A percentile compares a stretch with the other conserved stretches of the same genome.
Conservation (phyloP, 2,888 invertebrate genomes). For the Aplocera efformata region DNA sequence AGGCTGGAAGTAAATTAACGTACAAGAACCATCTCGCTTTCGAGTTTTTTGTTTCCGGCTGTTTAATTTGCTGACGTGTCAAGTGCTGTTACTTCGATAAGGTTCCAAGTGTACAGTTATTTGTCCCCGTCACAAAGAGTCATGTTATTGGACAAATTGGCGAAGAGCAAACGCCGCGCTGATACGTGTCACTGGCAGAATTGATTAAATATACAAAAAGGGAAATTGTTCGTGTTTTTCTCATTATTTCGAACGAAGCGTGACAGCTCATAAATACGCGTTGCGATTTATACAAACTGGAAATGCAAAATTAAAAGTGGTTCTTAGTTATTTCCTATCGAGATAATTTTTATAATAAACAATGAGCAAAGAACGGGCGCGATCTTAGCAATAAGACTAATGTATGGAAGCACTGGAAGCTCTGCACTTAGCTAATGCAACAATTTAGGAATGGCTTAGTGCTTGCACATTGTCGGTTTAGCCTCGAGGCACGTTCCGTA, state of each 20-base stretch:
- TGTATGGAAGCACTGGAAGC: too few relatives aligned
- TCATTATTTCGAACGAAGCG: slow-evolving; percentile 17
- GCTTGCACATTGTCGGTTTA: too few relatives aligned
- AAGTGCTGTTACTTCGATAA: background rate
- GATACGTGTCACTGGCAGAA: slow-evolving; percentile 24
- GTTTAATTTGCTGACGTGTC: background rate
- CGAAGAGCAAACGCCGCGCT: slow-evolving; percentile 11
- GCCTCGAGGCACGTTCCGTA: too few relatives aligned
- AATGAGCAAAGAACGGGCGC: too few relatives aligned
- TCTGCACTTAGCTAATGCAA: too few relatives aligned
- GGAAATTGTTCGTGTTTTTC: slow-evolving; percentile 23
- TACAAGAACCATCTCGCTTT: slow-evolving; percentile 5
- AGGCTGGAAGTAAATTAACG: background rate
- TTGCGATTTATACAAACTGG: slow-evolving; percentile 13
- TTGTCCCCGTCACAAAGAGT: slow-evolving; percentile 9
- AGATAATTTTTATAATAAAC: too few relatives aligned
- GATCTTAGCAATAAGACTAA: too few relatives aligned
- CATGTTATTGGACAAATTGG: slow-evolving; percentile 20
- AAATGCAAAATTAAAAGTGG: slow-evolving; percentile 1
- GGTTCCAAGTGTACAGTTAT: slow-evolving; percentile 3
- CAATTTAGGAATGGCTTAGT: too few relatives aligned
- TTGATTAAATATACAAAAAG: slow-evolving; percentile 24
- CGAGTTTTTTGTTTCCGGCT: background rate
- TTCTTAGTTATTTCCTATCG: too few relatives aligned
- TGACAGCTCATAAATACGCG: slow-evolving; percentile 23